Base-by-base conservation (phyloP, 1,140 invertebrate genomes). In the Bombus haemorrhoidalis region DNA sequence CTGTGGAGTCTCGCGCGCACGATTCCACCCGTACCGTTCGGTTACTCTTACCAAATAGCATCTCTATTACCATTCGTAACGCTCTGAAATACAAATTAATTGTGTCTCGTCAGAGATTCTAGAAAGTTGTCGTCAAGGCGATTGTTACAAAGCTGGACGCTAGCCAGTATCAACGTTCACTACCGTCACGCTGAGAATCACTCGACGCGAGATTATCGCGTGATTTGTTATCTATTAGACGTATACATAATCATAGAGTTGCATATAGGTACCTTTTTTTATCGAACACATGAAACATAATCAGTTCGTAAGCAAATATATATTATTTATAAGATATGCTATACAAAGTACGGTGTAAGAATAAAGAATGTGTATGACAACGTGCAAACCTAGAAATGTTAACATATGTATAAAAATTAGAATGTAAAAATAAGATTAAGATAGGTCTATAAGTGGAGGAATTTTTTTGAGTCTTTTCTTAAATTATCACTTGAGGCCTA, bases 101-200 rank as follows among this genome's bases (percentile, higher is more conserved):
- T 69, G 74, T 32, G 74, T 32, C 25, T 28, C 62, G 59, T 87
- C 86, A 59, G 69, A 73, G 71, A 77, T 87, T 90, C 72, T 87
- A 90, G 88, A 89, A 90, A 90, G 86, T 86, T 79, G 83, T 90
- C 76, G 89, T 86, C 89, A 88, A 88, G 88, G 81, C 83, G 81
- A 88, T 90, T 87, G 82, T 90, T 90, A 87, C 80, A 53, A 81
- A 62, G 66, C 87, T 90, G 89, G 89, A 82, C 62, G 82, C 53
- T 43, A 68, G 86, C 88, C 89, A 87, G 43, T 79, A 72, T 83
- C 59, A 78, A 59, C 72, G 66, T 82, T 37, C 59, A 62, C 64
- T 73, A 47, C 9, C 32, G 43, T 82, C 59, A 41, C 43, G 66
- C 22, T 34, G 47, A 79, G 43, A 39, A 41, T 43, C 18, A 25